Percentiles rank a stretch among this genome's conserved stretches.
These are phyloP conservation scores for Parazoanthus swiftii DNA, from an alignment of 92 coral and sea anemone genomes.

Conservation along the genomic window DNA sequence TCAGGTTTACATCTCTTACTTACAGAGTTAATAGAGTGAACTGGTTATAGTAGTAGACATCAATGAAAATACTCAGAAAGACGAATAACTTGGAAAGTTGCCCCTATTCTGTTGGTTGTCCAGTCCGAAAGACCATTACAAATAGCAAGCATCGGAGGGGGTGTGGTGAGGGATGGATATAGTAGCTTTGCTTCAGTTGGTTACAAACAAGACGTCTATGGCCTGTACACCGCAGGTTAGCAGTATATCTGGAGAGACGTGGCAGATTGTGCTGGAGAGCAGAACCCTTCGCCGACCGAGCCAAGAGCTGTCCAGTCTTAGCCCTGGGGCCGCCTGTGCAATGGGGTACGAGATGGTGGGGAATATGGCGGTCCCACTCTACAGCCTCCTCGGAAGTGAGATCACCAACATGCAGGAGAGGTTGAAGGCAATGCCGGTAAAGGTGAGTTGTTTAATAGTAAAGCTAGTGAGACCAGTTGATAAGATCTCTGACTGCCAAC, in stretches of 20 bases:
- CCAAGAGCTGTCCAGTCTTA: constrained; percentile 53
- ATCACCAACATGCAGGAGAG: constrained; percentile 77
- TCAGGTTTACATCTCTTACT: no score
- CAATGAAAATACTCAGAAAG: no score
- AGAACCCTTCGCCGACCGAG: constrained; percentile 68
- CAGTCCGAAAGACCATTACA: no score
- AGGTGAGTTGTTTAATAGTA: constrained; percentile 34
- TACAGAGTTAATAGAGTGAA: no score
- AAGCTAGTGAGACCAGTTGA: constrained; percentile 26
- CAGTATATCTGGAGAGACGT: constrained; percentile 78
- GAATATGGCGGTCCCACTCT: constrained; percentile 75
- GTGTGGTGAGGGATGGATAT: not conserved
- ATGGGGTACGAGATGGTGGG: constrained; percentile 92
- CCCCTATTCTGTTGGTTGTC: no score
- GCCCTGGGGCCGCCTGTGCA: constrained; percentile 60
- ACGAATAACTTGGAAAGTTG: no score
- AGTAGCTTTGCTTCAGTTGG: not conserved
- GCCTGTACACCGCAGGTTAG: constrained; percentile 58
- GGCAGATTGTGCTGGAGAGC: constrained; percentile 90
- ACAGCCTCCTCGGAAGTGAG: constrained; percentile 66
- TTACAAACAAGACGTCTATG: not conserved
- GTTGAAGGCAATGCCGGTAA: constrained; percentile 74
- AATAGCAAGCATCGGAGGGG: not conserved
- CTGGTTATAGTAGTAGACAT: no score
- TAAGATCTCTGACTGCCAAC: no score